A percentile compares a stretch with the other conserved stretches of the same genome.
Conservation (phyloP, 1,140 invertebrate genomes). For the Listronotus oregonensis region DNA sequence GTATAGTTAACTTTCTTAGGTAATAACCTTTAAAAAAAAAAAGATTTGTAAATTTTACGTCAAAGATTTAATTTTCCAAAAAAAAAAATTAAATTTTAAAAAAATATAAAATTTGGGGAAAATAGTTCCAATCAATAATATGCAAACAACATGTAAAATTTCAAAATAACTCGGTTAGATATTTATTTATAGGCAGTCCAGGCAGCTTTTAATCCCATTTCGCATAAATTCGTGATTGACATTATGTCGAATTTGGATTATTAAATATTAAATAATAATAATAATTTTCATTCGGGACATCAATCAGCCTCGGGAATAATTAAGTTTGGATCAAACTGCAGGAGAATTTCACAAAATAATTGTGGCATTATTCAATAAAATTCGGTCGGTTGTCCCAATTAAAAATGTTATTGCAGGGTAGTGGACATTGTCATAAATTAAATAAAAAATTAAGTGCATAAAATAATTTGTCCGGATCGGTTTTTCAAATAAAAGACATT, state of each 20-base stretch:
- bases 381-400: slow-evolving; percentile 26
- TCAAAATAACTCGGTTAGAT: slow-evolving; percentile 25
- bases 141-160: slow-evolving; percentile 27
- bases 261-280: slow-evolving; percentile 50
- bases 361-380: slow-evolving; percentile 26
- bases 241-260: slow-evolving; percentile 45
- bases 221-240: slow-evolving; percentile 46
- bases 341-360: slow-evolving; percentile 31
- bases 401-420: slow-evolving; percentile 30
- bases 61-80: too few species aligned
- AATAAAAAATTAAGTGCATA: too few species aligned
- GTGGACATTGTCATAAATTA: slow-evolving; percentile 3
- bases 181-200: slow-evolving; percentile 26
- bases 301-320: slow-evolving; percentile 46
- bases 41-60: too few species aligned
- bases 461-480: too few species aligned
- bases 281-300: slow-evolving; percentile 49
- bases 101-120: slow-evolving; percentile 25
- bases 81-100: slow-evolving; percentile 1
- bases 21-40: too few species aligned
- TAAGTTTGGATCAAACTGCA: slow-evolving; percentile 43
- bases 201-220: slow-evolving; percentile 39
- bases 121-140: slow-evolving; percentile 21
- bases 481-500: too few species aligned
- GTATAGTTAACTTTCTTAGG: too few species aligned